Percentiles rank a stretch among this genome's conserved stretches.
phyloP scores from a whole-genome alignment of 2,888 invertebrate genomes.

The Cynaeus angustus region DNA sequence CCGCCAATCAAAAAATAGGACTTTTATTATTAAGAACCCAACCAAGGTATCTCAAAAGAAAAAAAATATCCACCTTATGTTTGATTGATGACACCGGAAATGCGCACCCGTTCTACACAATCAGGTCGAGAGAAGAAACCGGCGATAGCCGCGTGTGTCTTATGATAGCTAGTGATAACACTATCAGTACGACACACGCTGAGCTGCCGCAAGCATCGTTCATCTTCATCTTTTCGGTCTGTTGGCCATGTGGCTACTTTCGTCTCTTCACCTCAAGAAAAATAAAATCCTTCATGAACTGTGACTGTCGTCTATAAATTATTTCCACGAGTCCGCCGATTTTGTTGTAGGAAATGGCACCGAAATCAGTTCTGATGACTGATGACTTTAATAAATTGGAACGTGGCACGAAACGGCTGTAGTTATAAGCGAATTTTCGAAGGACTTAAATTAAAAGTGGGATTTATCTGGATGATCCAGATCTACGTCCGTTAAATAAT shows the following conservation, averaged over 20 bases:
- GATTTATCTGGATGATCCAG: background rate
- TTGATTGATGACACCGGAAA: constrained; percentile 36
- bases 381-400: constrained; percentile 2
- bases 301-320: constrained; percentile 40
- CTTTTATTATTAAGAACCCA: too few relatives aligned
- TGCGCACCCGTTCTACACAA: constrained; percentile 12
- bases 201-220: constrained; percentile 65
- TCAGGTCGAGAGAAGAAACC: constrained; percentile 37
- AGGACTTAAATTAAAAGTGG: background rate
- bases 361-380: constrained; percentile 13
- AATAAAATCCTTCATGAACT: constrained; percentile 33
- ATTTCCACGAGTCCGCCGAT: constrained; percentile 15
- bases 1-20: too few relatives aligned
- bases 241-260: constrained; percentile 22
- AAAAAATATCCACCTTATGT: background rate
- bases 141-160: constrained; percentile 79
- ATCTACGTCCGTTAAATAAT: background rate
- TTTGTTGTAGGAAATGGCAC: constrained; percentile 25
- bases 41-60: too few relatives aligned
- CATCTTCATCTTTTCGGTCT: constrained; percentile 30
- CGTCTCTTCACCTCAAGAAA: constrained; percentile 37
- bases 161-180: constrained; percentile 75
- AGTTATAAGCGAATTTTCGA: background rate
- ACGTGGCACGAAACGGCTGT: background rate
- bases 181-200: constrained; percentile 79